phyloP scores from a whole-genome alignment of 2,888 invertebrate species.

The Monopis laevigella region DNA sequence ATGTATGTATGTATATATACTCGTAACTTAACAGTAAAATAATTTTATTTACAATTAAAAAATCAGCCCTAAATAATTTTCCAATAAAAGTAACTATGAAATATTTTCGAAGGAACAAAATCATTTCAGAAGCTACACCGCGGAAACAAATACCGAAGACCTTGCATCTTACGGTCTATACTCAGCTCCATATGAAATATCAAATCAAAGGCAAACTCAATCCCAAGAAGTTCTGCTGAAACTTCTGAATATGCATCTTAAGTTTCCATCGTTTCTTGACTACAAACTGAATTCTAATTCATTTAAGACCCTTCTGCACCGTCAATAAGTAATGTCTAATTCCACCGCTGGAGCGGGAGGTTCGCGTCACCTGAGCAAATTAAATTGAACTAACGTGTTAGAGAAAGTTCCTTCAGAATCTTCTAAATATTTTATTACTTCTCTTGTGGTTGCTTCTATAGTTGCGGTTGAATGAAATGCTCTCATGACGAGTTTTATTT shows the following conservation, averaged over 20 bases:
- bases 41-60: too few relatives aligned
- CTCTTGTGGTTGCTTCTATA: too few relatives aligned
- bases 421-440: too few relatives aligned
- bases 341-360: neutral
- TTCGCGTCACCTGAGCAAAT: neutral
- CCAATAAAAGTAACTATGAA: too few relatives aligned
- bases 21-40: too few relatives aligned
- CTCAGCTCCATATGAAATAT: conserved; percentile 2
- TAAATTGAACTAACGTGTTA: neutral
- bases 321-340: conserved; percentile 8
- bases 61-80: too few relatives aligned
- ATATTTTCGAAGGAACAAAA: too few relatives aligned
- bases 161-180: neutral
- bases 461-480: too few relatives aligned
- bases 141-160: too few relatives aligned
- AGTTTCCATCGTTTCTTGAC: conserved; percentile 1
- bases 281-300: conserved; percentile 5
- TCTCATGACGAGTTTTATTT: too few relatives aligned
- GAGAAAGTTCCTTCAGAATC: neutral
- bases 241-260: neutral
- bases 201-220: conserved; percentile 7
- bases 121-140: too few relatives aligned
- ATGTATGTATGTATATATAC: too few relatives aligned
- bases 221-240: neutral
- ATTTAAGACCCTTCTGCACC: conserved; percentile 6